phyloP scores from a whole-genome alignment of 2,888 invertebrate genomes.

The Lydus trimaculatus region DNA sequence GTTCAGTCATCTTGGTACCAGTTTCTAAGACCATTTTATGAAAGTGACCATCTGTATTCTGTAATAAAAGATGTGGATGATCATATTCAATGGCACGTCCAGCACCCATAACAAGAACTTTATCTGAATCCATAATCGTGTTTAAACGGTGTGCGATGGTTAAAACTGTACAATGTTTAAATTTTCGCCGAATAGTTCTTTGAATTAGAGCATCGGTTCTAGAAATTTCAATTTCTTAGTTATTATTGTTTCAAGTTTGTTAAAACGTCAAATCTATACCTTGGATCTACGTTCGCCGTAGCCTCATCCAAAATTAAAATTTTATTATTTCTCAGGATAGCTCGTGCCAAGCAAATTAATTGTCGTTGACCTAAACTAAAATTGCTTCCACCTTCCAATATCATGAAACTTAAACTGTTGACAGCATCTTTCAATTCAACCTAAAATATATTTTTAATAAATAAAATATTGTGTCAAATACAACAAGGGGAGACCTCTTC shows the following conservation, averaged over 20 bases:
- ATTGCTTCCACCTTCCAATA: slow-evolving; percentile 77
- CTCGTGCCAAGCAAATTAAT: slow-evolving; percentile 87
- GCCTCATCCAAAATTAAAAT: slow-evolving; percentile 92
- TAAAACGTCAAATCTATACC: slow-evolving; percentile 65
- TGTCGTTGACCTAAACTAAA: slow-evolving; percentile 93
- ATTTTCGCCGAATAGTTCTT: slow-evolving; percentile 75
- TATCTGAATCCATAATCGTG: slow-evolving; percentile 72
- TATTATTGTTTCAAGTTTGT: neutral
- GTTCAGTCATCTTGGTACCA: slow-evolving; percentile 61
- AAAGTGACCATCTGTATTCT: slow-evolving; percentile 67
- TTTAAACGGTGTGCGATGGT: slow-evolving; percentile 77
- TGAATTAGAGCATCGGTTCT: slow-evolving; percentile 79
- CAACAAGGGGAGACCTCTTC: slow-evolving; percentile 63
- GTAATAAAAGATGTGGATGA: slow-evolving; percentile 73
- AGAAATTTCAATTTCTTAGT: slow-evolving; percentile 66
- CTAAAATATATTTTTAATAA: neutral
- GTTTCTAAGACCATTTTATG: slow-evolving; percentile 73
- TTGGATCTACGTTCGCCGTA: slow-evolving; percentile 90
- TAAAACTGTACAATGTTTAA: slow-evolving; percentile 77
- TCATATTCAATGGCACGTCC: slow-evolving; percentile 78
- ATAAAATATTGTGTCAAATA: neutral
- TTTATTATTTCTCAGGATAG: slow-evolving; percentile 82
- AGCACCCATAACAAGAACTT: slow-evolving; percentile 81
- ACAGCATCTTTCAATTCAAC: slow-evolving; percentile 78
- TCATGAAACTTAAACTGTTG: slow-evolving; percentile 69